Evolutionary conservation across 2,888 invertebrate genomes (phyloP).

Genomic region (Drosophila quinaria): DNA sequence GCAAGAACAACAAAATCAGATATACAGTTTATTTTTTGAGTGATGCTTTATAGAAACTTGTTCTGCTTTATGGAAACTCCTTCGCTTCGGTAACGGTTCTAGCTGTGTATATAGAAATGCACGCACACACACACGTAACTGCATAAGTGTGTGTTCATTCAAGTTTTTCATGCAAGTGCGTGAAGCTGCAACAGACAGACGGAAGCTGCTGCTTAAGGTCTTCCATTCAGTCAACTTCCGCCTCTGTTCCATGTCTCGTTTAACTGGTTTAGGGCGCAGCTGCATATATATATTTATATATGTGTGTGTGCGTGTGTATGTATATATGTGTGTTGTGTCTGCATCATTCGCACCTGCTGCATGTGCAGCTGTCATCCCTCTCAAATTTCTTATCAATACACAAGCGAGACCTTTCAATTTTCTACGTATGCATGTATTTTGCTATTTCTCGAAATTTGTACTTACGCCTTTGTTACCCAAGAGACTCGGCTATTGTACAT

Average conservation of each 20-base stretch:
- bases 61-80: slow-evolving; percentile 31
- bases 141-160: slow-evolving; percentile 47
- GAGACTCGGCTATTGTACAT: slow-evolving; percentile 4
- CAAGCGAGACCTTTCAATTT: slow-evolving; percentile 41
- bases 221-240: slow-evolving; percentile 61
- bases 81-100: slow-evolving; percentile 48
- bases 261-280: slow-evolving; percentile 72
- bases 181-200: slow-evolving; percentile 33
- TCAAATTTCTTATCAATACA: slow-evolving; percentile 72
- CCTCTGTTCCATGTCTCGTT: slow-evolving; percentile 50
- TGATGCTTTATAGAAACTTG: slow-evolving; percentile 33
- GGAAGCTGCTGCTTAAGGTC: slow-evolving; percentile 60
- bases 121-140: neutral
- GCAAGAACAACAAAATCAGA: neutral
- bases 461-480: slow-evolving; percentile 33
- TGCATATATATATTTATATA: too few relatives aligned
- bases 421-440: slow-evolving; percentile 21
- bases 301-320: slow-evolving; percentile 5
- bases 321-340: slow-evolving; percentile 11
- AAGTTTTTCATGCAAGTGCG: slow-evolving; percentile 52
- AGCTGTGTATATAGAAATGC: slow-evolving; percentile 8
- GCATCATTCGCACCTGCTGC: slow-evolving; percentile 67
- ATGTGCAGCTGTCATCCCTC: slow-evolving; percentile 63
- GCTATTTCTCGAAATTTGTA: slow-evolving; percentile 17
- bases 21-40: neutral